Percentiles rank a stretch among this genome's conserved stretches.
Conservation (phyloP, 2,113 vertebrate species). For the Lontra canadensis region DNA sequence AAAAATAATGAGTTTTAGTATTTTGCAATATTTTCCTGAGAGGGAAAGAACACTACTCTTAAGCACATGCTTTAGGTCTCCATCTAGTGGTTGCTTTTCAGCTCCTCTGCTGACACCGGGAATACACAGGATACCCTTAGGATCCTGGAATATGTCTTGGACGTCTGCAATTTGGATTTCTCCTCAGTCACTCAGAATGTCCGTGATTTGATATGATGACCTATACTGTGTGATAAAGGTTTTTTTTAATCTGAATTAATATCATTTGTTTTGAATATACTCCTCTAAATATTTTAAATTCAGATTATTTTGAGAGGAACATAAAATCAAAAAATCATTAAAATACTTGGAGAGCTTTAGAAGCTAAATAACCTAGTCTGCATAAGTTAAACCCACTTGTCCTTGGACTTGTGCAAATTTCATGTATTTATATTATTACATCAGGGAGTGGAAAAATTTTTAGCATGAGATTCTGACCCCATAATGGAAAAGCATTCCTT, state of each 20-base stretch:
- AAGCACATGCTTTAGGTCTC: constrained; percentile 70
- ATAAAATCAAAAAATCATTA: neutral
- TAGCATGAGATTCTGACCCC: neutral
- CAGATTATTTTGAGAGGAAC: neutral
- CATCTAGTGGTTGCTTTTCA: constrained; percentile 83
- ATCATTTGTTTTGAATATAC: neutral
- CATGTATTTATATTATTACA: neutral
- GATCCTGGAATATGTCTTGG: neutral
- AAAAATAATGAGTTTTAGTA: neutral
- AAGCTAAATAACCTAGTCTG: constrained; percentile 1
- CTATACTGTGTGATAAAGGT: neutral
- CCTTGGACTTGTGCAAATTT: neutral
- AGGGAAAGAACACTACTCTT: constrained; percentile 69
- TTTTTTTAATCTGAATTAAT: neutral
- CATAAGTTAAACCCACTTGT: neutral
- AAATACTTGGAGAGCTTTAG: neutral
- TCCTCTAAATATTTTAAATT: neutral
- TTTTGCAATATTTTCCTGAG: constrained; percentile 83
- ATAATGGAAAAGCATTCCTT: neutral
- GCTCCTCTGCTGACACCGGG: neutral
- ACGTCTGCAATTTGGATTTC: neutral
- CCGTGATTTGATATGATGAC: neutral
- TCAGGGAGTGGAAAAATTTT: neutral
- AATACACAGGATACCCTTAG: neutral
- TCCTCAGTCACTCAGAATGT: neutral